phyloP scores from a whole-genome alignment of 2,888 invertebrate genomes.

The Diogma glabrata region DNA sequence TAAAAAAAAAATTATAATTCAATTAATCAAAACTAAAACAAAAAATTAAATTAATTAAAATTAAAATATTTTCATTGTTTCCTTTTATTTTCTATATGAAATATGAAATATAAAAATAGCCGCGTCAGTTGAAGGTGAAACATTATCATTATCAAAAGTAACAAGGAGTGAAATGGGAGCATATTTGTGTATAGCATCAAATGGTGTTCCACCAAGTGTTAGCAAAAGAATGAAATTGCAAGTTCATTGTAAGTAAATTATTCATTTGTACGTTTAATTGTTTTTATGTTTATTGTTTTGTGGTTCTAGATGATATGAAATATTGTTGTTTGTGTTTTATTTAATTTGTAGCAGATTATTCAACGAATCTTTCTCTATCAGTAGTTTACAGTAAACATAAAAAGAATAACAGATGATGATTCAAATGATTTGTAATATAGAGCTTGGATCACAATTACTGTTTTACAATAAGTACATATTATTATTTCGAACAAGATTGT shows the following conservation, averaged over 20 bases:
- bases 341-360: no score
- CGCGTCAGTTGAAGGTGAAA: conserved; percentile 62
- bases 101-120: conserved; percentile 38
- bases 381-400: no score
- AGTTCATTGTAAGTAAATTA: conserved; percentile 70
- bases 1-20: conserved; percentile 23
- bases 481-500: no score
- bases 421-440: no score
- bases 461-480: no score
- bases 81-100: conserved; percentile 7
- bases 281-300: neutral
- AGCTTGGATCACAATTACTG: no score
- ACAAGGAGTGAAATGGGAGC: conserved; percentile 84
- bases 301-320: neutral
- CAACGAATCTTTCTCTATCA: no score
- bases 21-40: neutral
- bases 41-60: no score
- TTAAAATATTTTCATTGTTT: conserved; percentile 7
- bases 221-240: conserved; percentile 85
- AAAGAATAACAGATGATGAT: no score
- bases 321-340: no score
- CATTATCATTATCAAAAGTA: conserved; percentile 70
- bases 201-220: conserved; percentile 78
- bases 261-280: neutral
- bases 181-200: conserved; percentile 79